A percentile compares a stretch with the other conserved stretches of the same genome.
Conservation (phyloP, 1,140 invertebrate species). For the Meloidogyne exigua region DNA sequence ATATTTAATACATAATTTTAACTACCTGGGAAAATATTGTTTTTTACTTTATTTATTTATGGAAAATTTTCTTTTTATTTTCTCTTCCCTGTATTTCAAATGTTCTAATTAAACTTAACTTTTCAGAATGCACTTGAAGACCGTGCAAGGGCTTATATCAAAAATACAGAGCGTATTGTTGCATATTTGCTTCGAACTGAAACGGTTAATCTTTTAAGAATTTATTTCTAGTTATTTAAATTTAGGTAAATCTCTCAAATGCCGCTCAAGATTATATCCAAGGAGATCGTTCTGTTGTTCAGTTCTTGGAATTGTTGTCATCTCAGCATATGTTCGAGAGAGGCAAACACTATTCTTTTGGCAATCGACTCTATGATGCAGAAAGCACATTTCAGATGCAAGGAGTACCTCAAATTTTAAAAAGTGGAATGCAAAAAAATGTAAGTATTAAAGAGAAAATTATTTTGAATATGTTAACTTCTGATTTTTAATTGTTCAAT, state of each 20-base stretch:
- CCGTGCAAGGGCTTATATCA: neutral
- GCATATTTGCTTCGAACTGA: conserved; percentile 25
- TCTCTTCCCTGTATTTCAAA: no score
- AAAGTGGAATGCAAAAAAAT: conserved; percentile 41
- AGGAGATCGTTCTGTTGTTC: conserved; percentile 24
- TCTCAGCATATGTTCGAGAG: conserved; percentile 18
- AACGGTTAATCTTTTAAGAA: neutral
- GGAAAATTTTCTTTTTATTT: no score
- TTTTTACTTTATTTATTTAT: no score
- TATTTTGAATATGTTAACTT: no score
- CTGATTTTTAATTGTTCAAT: no score
- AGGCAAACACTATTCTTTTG: conserved; percentile 28
- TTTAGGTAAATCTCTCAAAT: neutral
- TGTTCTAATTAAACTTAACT: neutral
- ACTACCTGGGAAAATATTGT: no score
- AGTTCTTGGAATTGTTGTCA: conserved; percentile 29
- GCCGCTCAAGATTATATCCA: neutral
- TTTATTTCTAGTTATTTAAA: neutral
- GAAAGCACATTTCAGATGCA: conserved; percentile 27
- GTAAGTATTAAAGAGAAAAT: neutral
- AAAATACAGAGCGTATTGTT: conserved; percentile 14
- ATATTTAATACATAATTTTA: neutral
- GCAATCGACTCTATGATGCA: conserved; percentile 22
- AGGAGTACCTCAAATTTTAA: conserved; percentile 29
- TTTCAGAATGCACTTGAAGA: conserved; percentile 22